Evolutionary conservation across 1,140 invertebrate species (phyloP).

Genomic region (Lutraria rhynchaena): DNA sequence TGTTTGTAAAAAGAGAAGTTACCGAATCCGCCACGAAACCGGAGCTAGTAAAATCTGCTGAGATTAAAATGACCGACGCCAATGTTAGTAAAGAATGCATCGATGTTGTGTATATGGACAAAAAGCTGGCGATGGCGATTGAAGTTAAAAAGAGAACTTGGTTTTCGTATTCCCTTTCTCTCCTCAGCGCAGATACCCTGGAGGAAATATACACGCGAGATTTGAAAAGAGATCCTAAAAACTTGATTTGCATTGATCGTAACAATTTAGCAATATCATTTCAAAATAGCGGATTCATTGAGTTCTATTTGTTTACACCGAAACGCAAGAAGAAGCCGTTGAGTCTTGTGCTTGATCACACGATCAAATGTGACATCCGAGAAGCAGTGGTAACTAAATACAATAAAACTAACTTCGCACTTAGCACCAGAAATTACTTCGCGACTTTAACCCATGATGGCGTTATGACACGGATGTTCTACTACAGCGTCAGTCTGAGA

Average conservation of each 20-base stretch:
- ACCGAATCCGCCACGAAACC: conserved; percentile 8
- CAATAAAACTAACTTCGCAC: conserved; percentile 37
- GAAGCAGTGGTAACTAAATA: conserved; percentile 30
- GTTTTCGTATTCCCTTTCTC: conserved; percentile 35
- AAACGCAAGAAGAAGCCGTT: conserved; percentile 42
- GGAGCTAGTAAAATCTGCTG: conserved; percentile 25
- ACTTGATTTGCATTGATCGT: conserved; percentile 34
- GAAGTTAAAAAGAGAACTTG: conserved; percentile 45
- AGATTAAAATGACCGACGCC: conserved; percentile 2
- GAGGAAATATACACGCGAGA: conserved; percentile 37
- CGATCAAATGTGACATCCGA: conserved; percentile 50
- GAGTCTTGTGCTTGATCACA: conserved; percentile 34
- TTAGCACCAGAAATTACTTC: conserved; percentile 52
- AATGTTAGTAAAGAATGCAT: conserved; percentile 34
- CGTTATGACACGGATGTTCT: conserved; percentile 38
- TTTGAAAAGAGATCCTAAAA: conserved; percentile 42
- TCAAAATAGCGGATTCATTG: conserved; percentile 45
- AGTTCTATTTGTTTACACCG: conserved; percentile 47
- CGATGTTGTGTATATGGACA: conserved; percentile 36
- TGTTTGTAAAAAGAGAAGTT: conserved; percentile 31
- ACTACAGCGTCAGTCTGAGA: conserved; percentile 53
- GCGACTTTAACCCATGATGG: conserved; percentile 44
- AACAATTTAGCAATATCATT: conserved; percentile 51
- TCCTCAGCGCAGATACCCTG: conserved; percentile 28
- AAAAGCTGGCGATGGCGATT: conserved; percentile 41